phyloP scores from a whole-genome alignment of 2,797 vertebrate genomes.

The Oreonectes daqikongensis region DNA sequence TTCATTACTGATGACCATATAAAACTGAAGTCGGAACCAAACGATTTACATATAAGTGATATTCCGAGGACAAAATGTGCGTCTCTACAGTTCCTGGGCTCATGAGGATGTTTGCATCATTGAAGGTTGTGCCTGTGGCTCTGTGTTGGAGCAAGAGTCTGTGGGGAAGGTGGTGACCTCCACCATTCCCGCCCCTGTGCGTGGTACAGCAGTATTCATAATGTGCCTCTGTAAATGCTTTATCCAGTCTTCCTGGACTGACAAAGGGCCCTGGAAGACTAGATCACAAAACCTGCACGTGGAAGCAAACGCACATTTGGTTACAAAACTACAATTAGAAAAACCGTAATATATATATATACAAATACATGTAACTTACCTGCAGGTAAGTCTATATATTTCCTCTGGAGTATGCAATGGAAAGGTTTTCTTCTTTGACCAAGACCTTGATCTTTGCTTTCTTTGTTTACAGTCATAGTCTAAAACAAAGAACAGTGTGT shows the following conservation, averaged over 20 bases:
- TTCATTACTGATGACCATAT: constrained; percentile 44
- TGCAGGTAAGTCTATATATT: constrained; percentile 92
- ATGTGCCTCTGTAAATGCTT: constrained; percentile 99
- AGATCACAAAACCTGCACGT: constrained; percentile 92
- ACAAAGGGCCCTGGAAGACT: constrained; percentile 98
- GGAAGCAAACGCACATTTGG: background rate
- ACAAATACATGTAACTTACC: constrained; percentile 26
- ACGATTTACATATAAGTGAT: constrained; percentile 23
- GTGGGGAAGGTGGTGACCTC: constrained; percentile 88
- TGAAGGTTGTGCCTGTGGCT: constrained; percentile 74
- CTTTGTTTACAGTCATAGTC: constrained; percentile 91
- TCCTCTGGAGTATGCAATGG: constrained; percentile 86
- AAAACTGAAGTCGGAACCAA: constrained; percentile 44
- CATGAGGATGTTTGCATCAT: constrained; percentile 90
- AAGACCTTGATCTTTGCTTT: constrained; percentile 89
- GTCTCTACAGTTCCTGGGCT: constrained; percentile 65
- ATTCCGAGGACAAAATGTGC: background rate
- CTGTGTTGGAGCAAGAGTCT: constrained; percentile 71
- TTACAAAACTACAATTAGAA: background rate
- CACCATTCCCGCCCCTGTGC: constrained; percentile 96
- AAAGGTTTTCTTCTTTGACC: constrained; percentile 88
- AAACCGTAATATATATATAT: background rate
- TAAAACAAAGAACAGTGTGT: constrained; percentile 57
- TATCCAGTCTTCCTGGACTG: constrained; percentile 99
- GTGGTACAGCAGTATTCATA: constrained; percentile 96